Conservation (phyloP, 2,113 vertebrate genomes). For the Phalacrocorax carbo region DNA sequence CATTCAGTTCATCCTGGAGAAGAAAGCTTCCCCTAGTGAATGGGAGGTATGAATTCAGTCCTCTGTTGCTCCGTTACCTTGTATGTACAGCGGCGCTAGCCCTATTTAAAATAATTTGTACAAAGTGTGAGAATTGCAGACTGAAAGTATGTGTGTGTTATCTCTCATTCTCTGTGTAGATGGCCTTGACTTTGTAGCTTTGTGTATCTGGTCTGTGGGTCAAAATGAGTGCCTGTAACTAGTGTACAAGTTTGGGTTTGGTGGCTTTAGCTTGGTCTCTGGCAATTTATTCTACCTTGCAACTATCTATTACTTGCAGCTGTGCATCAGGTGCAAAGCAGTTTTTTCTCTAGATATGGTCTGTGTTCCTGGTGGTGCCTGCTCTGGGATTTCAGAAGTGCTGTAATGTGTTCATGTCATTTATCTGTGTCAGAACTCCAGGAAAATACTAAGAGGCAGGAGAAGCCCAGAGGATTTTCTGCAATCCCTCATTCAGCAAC, state of each 20-base stretch:
- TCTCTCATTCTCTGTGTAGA: neutral
- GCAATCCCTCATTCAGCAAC: neutral
- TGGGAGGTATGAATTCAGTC: neutral
- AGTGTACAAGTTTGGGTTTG: neutral
- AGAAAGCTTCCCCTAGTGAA: neutral
- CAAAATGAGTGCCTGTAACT: neutral
- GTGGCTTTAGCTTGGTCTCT: neutral
- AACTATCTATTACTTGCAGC: neutral
- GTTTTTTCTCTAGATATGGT: neutral
- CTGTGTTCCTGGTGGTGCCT: neutral
- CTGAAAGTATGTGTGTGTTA: neutral
- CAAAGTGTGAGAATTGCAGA: neutral
- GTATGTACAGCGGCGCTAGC: neutral
- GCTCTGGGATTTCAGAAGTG: neutral
- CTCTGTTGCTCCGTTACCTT: neutral
- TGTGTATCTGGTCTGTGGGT: neutral
- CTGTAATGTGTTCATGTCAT: neutral
- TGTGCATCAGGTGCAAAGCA: fast-evolving
- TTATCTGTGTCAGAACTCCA: neutral
- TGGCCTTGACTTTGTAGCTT: neutral
- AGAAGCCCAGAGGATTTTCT: neutral
- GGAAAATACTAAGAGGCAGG: neutral
- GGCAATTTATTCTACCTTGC: neutral
- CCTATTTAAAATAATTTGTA: neutral
- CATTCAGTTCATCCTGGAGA: neutral